phyloP scores from a whole-genome alignment of 2,888 invertebrate species.

The Sepioteuthis lessoniana region DNA sequence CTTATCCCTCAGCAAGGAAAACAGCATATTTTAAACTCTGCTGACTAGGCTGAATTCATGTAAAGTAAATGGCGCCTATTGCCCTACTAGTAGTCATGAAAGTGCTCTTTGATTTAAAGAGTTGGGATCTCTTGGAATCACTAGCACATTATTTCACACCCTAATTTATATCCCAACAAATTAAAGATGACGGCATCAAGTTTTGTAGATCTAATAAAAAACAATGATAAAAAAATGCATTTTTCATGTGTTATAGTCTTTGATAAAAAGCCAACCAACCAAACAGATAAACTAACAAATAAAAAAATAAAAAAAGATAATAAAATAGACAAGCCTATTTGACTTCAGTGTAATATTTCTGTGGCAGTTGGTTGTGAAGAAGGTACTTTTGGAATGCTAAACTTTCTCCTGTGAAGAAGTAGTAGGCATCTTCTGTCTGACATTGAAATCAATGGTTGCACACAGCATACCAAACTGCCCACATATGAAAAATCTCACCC shows the following conservation, averaged over 20 bases:
- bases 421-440: neutral
- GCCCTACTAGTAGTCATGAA: too few relatives aligned
- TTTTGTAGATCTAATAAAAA: too few relatives aligned
- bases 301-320: neutral
- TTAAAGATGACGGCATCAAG: too few relatives aligned
- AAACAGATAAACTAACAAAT: neutral
- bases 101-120: too few relatives aligned
- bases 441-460: constrained; percentile 16
- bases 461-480: neutral
- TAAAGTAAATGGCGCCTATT: too few relatives aligned
- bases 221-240: too few relatives aligned
- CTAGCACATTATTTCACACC: too few relatives aligned
- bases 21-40: too few relatives aligned
- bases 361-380: neutral
- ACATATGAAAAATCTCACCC: neutral
- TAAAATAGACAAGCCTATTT: neutral
- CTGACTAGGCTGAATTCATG: too few relatives aligned
- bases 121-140: too few relatives aligned
- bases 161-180: too few relatives aligned
- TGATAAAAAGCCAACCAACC: neutral
- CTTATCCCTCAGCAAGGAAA: too few relatives aligned
- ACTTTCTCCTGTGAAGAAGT: neutral
- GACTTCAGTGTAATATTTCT: neutral
- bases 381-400: neutral
- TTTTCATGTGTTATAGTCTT: neutral